Evolutionary conservation across 2,888 invertebrate genomes (phyloP).

Genomic region (Drosophila mercatorum): DNA sequence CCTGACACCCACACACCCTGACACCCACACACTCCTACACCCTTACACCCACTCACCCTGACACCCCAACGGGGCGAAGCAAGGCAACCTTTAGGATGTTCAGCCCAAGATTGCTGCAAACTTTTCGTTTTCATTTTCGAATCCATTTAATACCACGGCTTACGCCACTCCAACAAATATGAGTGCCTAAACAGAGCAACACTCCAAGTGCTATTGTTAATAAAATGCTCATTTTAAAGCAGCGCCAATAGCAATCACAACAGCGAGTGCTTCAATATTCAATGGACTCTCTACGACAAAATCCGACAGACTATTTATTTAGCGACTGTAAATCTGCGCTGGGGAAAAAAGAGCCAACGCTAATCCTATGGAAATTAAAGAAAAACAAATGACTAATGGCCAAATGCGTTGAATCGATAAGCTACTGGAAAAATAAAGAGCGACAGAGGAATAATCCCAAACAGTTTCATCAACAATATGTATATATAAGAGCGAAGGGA

Average conservation of each 20-base stretch:
- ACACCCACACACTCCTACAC: no score
- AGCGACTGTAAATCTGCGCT: neutral
- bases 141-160: constrained; percentile 29
- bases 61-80: constrained; percentile 5
- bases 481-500: constrained; percentile 28
- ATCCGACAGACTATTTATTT: constrained; percentile 14
- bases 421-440: constrained; percentile 28
- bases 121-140: constrained; percentile 28
- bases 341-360: constrained; percentile 60
- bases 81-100: constrained; percentile 40
- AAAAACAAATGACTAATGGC: constrained; percentile 49
- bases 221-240: neutral
- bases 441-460: constrained; percentile 50
- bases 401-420: constrained; percentile 42
- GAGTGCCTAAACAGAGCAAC: constrained; percentile 29
- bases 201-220: constrained; percentile 7
- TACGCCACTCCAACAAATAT: constrained; percentile 26
- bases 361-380: constrained; percentile 75
- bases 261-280: constrained; percentile 3
- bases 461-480: constrained; percentile 54
- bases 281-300: neutral
- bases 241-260: neutral
- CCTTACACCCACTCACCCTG: neutral
- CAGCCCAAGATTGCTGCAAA: constrained; percentile 33
- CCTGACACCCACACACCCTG: constrained; percentile 4